Evolutionary conservation across 1,140 invertebrate genomes (phyloP), one percentile per base, ranked within the genome.

Genomic region (Zelostemma sp.): DNA sequence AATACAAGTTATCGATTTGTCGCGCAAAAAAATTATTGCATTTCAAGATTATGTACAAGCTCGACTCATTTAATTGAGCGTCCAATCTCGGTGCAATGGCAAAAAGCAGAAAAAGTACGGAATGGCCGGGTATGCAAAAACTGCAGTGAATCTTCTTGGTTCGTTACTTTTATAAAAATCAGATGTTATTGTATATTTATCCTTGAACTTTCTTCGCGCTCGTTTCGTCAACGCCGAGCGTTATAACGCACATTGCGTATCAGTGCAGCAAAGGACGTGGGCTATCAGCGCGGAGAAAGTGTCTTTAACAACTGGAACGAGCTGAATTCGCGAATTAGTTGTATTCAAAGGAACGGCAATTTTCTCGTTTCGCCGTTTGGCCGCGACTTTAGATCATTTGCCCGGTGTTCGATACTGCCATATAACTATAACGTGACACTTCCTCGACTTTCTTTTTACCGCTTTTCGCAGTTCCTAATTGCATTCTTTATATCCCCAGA

Each of bases 271-370:
- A 25, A 19, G 54, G 51, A 54, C 59, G 50, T 51, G 31, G 54
- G 53, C 59, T 57, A 47, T 35, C 49, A 41, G 62, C 55, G 33
- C 35, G 61, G 78, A 77, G 78, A 80, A 79, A 80, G 78, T 79
- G 68, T 47, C 68, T 63, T 57, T 74, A 68, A 56, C 56, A 67
- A 73, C 71, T 68, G 76, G 68, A 78, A 74, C 68, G 68, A 41
- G 50, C 28, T 72, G 60, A 68, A 68, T 74, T 61, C 46, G 65
- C 63, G 68, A 79, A 75, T 78, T 79, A 75, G 78, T 73, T 59
- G 56, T 74, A 79, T 76, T 78, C 65, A 38, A 72, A 77, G 76
- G 76, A 63, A 75, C 54, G 45, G 58, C 72, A 43, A 69, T 78
- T 79, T 78, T 71, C 54, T 64, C 43, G 56, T 73, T 67, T 68